A percentile compares a stretch with the other conserved stretches of the same genome.
These are phyloP conservation scores for Lepidurus apus DNA, from an alignment of 1,140 invertebrate species.

Conservation along the genomic window DNA sequence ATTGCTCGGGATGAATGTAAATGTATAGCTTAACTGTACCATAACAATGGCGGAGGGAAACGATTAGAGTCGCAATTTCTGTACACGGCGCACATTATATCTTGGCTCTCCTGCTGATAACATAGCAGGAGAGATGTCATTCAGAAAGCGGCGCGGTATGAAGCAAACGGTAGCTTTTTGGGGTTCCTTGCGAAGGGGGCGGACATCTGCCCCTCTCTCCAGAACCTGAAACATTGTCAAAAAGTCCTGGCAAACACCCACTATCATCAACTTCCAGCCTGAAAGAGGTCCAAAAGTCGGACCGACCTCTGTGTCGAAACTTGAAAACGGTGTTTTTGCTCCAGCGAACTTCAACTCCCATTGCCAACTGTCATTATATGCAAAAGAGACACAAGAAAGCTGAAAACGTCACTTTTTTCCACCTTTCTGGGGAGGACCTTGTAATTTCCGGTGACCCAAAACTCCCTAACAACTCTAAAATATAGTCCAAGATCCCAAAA, in stretches of 20 bases:
- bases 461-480: too few species aligned
- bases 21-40: background rate
- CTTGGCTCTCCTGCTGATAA: background rate
- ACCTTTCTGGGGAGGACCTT: too few species aligned
- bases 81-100: background rate
- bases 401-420: too few species aligned
- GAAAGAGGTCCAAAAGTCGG: too few species aligned
- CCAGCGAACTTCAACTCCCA: background rate
- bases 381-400: background rate
- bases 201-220: constrained; percentile 8
- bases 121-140: constrained; percentile 14
- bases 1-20: background rate
- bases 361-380: constrained; percentile 7
- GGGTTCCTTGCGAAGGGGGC: constrained; percentile 3
- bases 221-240: background rate
- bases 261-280: background rate
- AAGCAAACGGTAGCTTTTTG: background rate
- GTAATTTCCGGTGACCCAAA: too few species aligned
- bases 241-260: background rate
- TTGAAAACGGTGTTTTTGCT: too few species aligned
- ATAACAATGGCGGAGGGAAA: background rate
- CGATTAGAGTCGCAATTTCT: constrained; percentile 8
- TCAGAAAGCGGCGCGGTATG: background rate
- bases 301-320: too few species aligned
- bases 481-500: too few species aligned